Evolutionary conservation across 2,888 invertebrate genomes (phyloP).

Genomic region (Strigamia crassipes): DNA sequence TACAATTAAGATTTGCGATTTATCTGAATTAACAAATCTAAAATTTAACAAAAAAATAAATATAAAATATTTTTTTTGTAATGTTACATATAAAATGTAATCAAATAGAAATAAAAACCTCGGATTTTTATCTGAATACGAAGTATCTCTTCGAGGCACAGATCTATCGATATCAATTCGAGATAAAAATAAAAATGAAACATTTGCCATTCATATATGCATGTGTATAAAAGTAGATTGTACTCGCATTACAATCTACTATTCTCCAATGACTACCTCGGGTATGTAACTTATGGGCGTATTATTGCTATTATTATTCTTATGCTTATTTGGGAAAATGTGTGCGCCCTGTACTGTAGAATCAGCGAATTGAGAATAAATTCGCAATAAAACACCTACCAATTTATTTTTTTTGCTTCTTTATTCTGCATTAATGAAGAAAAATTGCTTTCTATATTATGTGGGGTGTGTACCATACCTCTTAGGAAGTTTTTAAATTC

Average conservation of each 20-base stretch:
- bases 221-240: neutral
- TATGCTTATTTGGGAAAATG: neutral
- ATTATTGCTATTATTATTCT: neutral
- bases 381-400: neutral
- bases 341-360: neutral
- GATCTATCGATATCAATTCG: neutral
- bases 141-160: neutral
- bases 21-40: neutral
- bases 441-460: neutral
- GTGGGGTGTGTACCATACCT: neutral
- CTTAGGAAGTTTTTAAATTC: neutral
- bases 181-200: conserved; percentile 4
- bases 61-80: neutral
- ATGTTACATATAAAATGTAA: conserved; percentile 9
- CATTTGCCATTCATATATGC: conserved; percentile 27
- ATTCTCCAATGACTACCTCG: neutral
- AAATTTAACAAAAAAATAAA: neutral
- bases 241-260: neutral
- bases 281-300: neutral
- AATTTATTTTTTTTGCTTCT: neutral
- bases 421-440: neutral
- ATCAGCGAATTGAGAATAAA: neutral
- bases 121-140: neutral
- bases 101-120: conserved; percentile 23
- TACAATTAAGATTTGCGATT: no score